Conservation (phyloP, 1,140 invertebrate genomes). For the Drosophila orena region DNA sequence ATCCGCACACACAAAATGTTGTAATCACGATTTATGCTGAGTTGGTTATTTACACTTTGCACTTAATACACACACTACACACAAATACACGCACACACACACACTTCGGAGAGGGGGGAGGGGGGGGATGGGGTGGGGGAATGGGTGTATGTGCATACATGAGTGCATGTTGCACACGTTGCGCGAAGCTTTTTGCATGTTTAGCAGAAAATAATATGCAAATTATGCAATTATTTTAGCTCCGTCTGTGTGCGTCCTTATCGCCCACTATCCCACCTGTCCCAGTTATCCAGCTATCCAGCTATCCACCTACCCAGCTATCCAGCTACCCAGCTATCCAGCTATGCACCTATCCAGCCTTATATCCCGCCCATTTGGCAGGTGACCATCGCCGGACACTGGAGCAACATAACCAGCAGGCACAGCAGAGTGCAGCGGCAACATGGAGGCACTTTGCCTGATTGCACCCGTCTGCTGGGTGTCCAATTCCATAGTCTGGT, state of each 20-base stretch:
- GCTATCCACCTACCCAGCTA: too few relatives aligned
- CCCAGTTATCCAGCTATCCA: too few relatives aligned
- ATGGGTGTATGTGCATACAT: conserved; percentile 40
- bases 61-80: conserved; percentile 71
- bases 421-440: conserved; percentile 8
- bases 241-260: conserved; percentile 38
- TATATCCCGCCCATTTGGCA: conserved; percentile 25
- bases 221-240: conserved; percentile 83
- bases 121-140: neutral
- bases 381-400: conserved; percentile 60
- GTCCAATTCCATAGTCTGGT: conserved; percentile 38
- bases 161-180: conserved; percentile 76
- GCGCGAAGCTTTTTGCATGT: conserved; percentile 79
- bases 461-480: conserved; percentile 71
- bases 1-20: conserved; percentile 76
- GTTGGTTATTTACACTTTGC: conserved; percentile 82
- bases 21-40: conserved; percentile 83
- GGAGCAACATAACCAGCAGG: conserved; percentile 8
- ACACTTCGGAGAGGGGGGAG: too few relatives aligned
- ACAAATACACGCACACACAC: neutral
- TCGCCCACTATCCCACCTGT: conserved; percentile 33
- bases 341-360: neutral
- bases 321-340: neutral
- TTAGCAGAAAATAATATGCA: conserved; percentile 83
- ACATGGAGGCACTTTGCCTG: conserved; percentile 76